Evolutionary conservation across 2,797 vertebrate species (phyloP), one percentile per base, ranked within the genome.

Genomic region (Sebastes wilsoni): DNA sequence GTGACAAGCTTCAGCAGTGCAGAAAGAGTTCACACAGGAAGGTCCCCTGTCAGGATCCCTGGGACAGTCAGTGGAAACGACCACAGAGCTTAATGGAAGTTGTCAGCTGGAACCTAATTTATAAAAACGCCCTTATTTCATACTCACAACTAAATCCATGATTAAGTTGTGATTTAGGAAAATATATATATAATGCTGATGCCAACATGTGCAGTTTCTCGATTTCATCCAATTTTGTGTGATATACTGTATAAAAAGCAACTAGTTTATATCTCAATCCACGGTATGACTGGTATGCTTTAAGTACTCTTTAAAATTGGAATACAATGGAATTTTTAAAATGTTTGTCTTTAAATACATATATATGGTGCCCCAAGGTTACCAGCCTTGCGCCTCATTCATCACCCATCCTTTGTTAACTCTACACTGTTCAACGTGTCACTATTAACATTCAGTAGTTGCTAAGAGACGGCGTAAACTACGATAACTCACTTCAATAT

Each of bases 401-500:
- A 70, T 86, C 68, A 64, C 22, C 72, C 55, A 36, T 79, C 75
- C 69, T 86, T 79, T 71, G 68, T 84, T 83, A 78, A 82, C 77
- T 65, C 69, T 32, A 78, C 87, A 86, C 87, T 81, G 86, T 87
- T 86, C 83, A 84, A 68, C 65, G 36, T 81, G 87, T 87, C 92
- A 77, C 80, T 82, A 61, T 87, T 82, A 92, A 94, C 89, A 92
- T 93, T 94, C 94, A 95, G 93, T 94, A 94, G 94, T 93, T 93
- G 90, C 86, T 85, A 78, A 86, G 79, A 87, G 79, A 91, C 75
- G 88, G 86, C 83, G 73, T 90, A 82, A 90, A 92, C 88, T 85
- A 86, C 87, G 86, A 89, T 66, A 83, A 90, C 86, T 90, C 89
- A 86, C 88, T 87, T 91, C 86, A 88, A 79, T 89, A 85, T 84